A percentile compares a stretch with the other conserved stretches of the same genome.
phyloP scores from a whole-genome alignment of 2,888 invertebrate genomes.

The Alcis repandata region DNA sequence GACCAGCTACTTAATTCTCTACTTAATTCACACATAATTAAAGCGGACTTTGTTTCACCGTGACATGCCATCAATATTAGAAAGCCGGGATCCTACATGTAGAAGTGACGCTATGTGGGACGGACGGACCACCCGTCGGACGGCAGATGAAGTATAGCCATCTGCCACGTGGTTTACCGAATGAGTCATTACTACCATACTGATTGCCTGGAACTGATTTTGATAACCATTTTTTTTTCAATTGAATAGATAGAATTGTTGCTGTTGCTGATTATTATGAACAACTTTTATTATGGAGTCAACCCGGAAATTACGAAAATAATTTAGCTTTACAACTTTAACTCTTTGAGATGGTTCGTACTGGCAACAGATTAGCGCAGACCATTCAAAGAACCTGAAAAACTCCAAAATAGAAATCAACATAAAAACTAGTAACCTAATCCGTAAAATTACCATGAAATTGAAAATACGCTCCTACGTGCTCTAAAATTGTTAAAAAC shows the following conservation, averaged over 20 bases:
- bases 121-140: slow-evolving; percentile 43
- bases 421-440: neutral
- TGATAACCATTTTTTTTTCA: too few relatives aligned
- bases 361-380: neutral
- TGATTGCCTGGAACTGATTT: neutral
- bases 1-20: slow-evolving; percentile 16
- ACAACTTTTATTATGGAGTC: too few relatives aligned
- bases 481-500: slow-evolving; percentile 21
- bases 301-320: too few relatives aligned
- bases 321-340: too few relatives aligned
- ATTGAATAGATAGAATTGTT: too few relatives aligned
- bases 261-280: too few relatives aligned
- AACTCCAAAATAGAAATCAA: neutral
- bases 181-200: neutral
- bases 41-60: slow-evolving; percentile 33
- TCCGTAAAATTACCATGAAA: slow-evolving; percentile 15
- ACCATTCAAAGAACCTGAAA: neutral
- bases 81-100: slow-evolving; percentile 43
- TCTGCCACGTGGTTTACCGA: slow-evolving; percentile 12
- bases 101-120: slow-evolving; percentile 42
- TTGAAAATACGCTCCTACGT: slow-evolving; percentile 10
- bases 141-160: slow-evolving; percentile 15
- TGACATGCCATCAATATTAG: slow-evolving; percentile 45
- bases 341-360: neutral
- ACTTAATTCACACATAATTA: slow-evolving; percentile 30